Conservation (phyloP, 2,113 vertebrate species). For the Aegotheles bennettii region DNA sequence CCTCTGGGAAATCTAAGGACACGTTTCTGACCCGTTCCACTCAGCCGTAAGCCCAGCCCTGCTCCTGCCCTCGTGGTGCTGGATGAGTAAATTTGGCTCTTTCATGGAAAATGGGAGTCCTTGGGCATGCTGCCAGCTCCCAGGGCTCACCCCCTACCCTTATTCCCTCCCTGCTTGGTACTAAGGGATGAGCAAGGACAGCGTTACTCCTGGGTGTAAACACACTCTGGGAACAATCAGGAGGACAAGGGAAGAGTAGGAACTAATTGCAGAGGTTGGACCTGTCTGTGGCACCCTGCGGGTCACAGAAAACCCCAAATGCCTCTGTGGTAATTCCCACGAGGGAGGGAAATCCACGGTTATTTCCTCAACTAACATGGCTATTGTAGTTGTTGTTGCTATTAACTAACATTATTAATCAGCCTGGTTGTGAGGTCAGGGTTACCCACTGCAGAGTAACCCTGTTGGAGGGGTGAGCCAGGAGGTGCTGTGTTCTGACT, state of each 20-base stretch:
- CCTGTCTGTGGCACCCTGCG: not conserved
- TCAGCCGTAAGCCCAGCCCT: accelerated
- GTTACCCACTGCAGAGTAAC: not conserved
- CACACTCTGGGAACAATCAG: not conserved
- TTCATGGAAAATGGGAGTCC: not conserved
- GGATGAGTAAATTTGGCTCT: not conserved
- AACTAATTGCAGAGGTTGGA: not conserved
- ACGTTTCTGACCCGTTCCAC: not conserved
- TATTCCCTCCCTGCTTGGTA: not conserved
- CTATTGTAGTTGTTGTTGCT: not conserved
- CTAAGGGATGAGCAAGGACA: not conserved
- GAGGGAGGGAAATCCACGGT: not conserved
- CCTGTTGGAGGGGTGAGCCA: not conserved
- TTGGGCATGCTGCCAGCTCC: not conserved
- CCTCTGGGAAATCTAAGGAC: not conserved
- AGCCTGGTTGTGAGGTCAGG: not conserved
- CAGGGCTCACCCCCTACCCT: not conserved
- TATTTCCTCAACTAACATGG: not conserved
- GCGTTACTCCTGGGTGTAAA: accelerated
- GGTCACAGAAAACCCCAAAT: not conserved
- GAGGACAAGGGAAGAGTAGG: not conserved
- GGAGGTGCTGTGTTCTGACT: not conserved
- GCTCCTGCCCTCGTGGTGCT: not conserved
- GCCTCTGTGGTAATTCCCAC: not conserved
- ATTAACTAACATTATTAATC: not conserved